These are phyloP conservation scores for Lepidurus apus DNA, from an alignment of 1,140 invertebrate species.

Conservation along the genomic window DNA sequence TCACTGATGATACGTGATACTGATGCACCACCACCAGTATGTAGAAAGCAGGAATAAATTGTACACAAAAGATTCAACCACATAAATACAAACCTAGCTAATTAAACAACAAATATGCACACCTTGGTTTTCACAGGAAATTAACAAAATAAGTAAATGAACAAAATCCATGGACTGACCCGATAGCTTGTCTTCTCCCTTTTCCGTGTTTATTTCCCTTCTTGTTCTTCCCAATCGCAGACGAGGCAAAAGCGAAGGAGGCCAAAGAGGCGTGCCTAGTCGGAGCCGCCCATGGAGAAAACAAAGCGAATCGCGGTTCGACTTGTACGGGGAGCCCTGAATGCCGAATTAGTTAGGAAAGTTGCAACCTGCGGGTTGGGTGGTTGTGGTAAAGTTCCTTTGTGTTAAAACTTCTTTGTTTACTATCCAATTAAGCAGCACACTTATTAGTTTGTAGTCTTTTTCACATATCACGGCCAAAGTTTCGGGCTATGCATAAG, in stretches of 20 bases:
- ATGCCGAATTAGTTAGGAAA: background rate
- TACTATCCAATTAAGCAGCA: background rate
- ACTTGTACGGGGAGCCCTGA: background rate
- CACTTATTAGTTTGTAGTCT: background rate
- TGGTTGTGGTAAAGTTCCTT: conserved; percentile 5
- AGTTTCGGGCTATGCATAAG: too few relatives aligned
- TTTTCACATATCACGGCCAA: background rate
- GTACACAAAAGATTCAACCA: too few relatives aligned
- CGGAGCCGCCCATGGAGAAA: background rate
- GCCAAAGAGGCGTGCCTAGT: background rate
- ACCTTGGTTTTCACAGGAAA: background rate
- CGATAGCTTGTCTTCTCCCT: background rate
- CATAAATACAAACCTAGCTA: too few relatives aligned
- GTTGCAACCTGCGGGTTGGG: conserved; percentile 8
- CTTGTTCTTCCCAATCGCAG: background rate
- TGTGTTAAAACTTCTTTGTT: conserved; percentile 16
- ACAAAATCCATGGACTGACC: background rate
- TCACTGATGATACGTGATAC: too few relatives aligned
- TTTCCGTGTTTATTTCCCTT: background rate
- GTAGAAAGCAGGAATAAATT: too few relatives aligned
- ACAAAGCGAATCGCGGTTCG: background rate
- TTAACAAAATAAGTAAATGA: background rate
- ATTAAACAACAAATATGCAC: too few relatives aligned
- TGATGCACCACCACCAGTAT: too few relatives aligned
- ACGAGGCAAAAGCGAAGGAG: background rate